Evolutionary conservation across 2,797 vertebrate species (phyloP).

Genomic region (Carapus acus): DNA sequence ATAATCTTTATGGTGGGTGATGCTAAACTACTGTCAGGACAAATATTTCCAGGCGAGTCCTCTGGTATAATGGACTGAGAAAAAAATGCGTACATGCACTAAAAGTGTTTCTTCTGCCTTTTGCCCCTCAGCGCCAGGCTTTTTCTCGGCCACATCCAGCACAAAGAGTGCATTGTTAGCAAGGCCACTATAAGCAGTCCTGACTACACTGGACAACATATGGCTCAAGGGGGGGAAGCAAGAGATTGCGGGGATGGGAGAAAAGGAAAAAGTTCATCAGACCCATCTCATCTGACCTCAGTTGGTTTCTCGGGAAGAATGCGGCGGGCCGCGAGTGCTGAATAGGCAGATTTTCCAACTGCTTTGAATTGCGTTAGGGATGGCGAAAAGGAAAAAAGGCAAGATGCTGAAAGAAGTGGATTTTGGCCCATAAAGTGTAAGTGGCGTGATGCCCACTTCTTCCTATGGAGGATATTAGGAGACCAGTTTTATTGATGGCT

Average conservation of each 20-base stretch:
- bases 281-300: conserved; percentile 86
- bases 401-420: conserved; percentile 84
- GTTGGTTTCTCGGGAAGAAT: conserved; percentile 70
- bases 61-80: conserved; percentile 76
- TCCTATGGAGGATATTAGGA: conserved; percentile 80
- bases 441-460: conserved; percentile 83
- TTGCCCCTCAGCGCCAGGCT: conserved; percentile 75
- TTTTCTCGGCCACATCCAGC: conserved; percentile 87
- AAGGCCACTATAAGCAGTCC: conserved; percentile 85
- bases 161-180: conserved; percentile 97
- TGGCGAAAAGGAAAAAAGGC: conserved; percentile 66
- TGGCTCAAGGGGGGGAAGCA: conserved; percentile 88
- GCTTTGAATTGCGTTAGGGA: conserved; percentile 96
- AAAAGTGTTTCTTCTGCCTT: conserved; percentile 78
- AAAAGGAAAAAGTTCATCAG: conserved; percentile 83
- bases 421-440: conserved; percentile 88
- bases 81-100: conserved; percentile 68
- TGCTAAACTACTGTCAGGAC: conserved; percentile 85
- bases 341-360: conserved; percentile 99
- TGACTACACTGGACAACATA: conserved; percentile 77
- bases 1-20: conserved; percentile 73
- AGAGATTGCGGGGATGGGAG: conserved; percentile 82
- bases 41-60: conserved; percentile 84
- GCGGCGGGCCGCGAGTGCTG: conserved; percentile 76
- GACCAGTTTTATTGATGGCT: conserved; percentile 79